These are phyloP conservation scores for Luperina testacea DNA, from an alignment of 2,888 invertebrate genomes.

Conservation along the genomic window DNA sequence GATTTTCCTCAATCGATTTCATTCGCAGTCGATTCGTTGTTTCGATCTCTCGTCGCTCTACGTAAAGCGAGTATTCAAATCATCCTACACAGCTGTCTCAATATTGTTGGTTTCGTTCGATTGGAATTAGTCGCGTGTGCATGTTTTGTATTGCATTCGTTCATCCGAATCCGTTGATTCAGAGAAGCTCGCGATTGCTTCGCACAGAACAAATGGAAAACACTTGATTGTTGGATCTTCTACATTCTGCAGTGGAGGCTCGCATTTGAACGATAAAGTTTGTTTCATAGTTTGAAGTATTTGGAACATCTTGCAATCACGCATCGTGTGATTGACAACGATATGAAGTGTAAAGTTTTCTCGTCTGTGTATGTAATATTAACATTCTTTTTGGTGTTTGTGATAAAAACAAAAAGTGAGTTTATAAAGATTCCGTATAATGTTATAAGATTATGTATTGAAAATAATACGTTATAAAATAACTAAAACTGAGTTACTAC, in stretches of 20 bases:
- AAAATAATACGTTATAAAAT: background rate
- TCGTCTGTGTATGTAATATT: conserved; percentile 30
- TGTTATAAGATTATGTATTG: background rate
- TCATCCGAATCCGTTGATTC: conserved; percentile 21
- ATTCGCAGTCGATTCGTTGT: conserved; percentile 11
- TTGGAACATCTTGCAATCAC: background rate
- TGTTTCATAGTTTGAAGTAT: background rate
- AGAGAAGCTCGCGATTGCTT: conserved; percentile 11
- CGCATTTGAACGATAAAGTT: background rate
- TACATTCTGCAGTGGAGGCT: background rate
- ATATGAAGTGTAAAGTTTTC: conserved; percentile 46
- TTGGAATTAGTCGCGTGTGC: conserved; percentile 34
- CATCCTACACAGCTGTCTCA: background rate
- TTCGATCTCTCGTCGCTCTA: conserved; percentile 13
- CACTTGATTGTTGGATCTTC: conserved; percentile 15
- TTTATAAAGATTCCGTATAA: background rate
- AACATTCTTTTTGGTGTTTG: conserved; percentile 48
- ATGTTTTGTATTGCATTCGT: conserved; percentile 24
- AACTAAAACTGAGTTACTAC: background rate
- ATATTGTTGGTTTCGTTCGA: conserved; percentile 15
- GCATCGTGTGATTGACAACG: background rate
- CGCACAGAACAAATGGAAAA: conserved; percentile 1
- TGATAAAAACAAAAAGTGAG: conserved; percentile 43
- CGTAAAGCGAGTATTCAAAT: conserved; percentile 10
- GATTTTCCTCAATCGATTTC: conserved; percentile 13